Conservation (phyloP, 2,888 invertebrate genomes). For the Operophtera brumata region DNA sequence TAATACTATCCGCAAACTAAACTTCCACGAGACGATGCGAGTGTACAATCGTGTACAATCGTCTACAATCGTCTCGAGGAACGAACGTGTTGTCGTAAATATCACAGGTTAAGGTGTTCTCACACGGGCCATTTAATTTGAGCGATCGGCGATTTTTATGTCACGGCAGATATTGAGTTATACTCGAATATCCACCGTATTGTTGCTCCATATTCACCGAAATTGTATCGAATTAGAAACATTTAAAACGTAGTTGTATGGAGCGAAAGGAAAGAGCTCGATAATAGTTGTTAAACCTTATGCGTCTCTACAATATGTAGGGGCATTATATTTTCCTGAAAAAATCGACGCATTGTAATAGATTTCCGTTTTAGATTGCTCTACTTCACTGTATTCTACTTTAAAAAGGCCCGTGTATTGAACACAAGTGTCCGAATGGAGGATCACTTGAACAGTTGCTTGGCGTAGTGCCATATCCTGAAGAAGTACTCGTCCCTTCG, state of each 20-base stretch:
- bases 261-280: not conserved
- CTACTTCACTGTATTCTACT: not conserved
- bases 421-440: slow-evolving; percentile 14
- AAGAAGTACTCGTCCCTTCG: slow-evolving; percentile 97
- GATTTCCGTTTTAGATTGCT: not conserved
- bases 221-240: not conserved
- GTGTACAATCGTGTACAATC: slow-evolving; percentile 15
- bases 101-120: slow-evolving; percentile 64
- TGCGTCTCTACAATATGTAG: not conserved
- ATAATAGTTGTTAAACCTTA: not conserved
- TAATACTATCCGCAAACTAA: slow-evolving; percentile 60
- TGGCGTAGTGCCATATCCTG: slow-evolving; percentile 94
- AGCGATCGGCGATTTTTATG: not conserved
- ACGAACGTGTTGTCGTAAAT: slow-evolving; percentile 52
- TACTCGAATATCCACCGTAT: not conserved
- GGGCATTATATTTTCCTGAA: not conserved
- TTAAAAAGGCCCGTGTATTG: slow-evolving; percentile 13
- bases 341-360: not conserved
- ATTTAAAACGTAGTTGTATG: too few relatives aligned
- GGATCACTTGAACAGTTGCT: slow-evolving; percentile 88
- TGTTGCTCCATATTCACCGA: not conserved
- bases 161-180: not conserved
- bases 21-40: slow-evolving; percentile 14
- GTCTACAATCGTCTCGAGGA: slow-evolving; percentile 29
- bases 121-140: slow-evolving; percentile 6